These are phyloP conservation scores for western clawed frog (Xenopus tropicalis) DNA, from an alignment of 2,113 vertebrate species.

Conservation along the genomic window DNA sequence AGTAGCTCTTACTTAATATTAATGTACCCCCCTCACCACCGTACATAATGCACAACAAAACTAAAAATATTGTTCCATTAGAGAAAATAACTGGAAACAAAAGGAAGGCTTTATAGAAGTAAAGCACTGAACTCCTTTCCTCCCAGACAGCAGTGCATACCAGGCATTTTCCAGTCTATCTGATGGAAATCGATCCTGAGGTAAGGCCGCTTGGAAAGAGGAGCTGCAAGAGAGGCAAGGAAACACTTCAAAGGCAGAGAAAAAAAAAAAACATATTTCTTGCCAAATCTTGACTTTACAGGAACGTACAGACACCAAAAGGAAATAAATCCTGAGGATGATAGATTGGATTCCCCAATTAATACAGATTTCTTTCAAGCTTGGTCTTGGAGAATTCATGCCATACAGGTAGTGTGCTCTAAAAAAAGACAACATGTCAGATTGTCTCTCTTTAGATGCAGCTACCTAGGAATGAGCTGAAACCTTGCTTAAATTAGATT, in stretches of 20 bases:
- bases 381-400: background rate
- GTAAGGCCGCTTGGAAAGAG: slow-evolving; percentile 6
- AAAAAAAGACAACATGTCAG: too few relatives aligned
- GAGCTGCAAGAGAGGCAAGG: slow-evolving; percentile 31
- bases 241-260: slow-evolving; percentile 46
- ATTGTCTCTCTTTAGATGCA: too few relatives aligned
- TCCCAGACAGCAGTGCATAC: background rate
- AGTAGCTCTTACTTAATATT: slow-evolving; percentile 27
- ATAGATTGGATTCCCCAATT: slow-evolving; percentile 15
- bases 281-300: slow-evolving; percentile 13
- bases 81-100: background rate
- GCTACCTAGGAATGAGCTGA: too few relatives aligned
- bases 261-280: slow-evolving; percentile 8
- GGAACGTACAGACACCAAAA: slow-evolving; percentile 7
- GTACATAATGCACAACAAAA: too few relatives aligned
- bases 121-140: background rate
- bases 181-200: slow-evolving; percentile 15
- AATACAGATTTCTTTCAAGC: slow-evolving; percentile 5
- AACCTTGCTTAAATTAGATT: too few relatives aligned
- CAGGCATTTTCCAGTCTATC: slow-evolving; percentile 9
- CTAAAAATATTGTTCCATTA: background rate
- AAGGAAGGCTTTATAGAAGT: background rate
- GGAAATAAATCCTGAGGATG: slow-evolving; percentile 14
- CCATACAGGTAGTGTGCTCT: background rate
- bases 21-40: slow-evolving; percentile 21